phyloP scores from a whole-genome alignment of 1,140 invertebrate genomes.

The Cydia fagiglandana region DNA sequence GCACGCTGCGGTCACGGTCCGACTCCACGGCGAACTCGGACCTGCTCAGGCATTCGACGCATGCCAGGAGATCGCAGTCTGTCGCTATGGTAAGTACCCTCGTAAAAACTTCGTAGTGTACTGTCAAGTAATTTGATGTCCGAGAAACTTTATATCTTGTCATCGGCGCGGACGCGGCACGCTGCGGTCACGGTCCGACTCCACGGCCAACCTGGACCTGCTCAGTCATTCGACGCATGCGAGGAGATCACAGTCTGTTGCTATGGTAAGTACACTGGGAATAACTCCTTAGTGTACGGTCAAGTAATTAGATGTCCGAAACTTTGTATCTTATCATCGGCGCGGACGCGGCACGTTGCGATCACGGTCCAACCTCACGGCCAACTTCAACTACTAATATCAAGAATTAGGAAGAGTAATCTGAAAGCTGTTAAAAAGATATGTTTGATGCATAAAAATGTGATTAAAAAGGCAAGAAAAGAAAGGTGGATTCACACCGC shows the following conservation, averaged over 20 bases:
- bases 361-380: slow-evolving; percentile 71
- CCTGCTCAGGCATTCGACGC: slow-evolving; percentile 67
- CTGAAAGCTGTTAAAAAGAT: no score
- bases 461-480: no score
- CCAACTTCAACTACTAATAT: slow-evolving; percentile 52
- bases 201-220: slow-evolving; percentile 71
- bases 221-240: slow-evolving; percentile 69
- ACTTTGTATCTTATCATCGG: no score
- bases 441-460: no score
- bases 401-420: no score
- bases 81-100: slow-evolving; percentile 55
- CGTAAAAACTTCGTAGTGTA: background rate
- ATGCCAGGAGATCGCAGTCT: slow-evolving; percentile 62
- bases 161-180: no score
- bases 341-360: slow-evolving; percentile 62
- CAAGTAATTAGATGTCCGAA: no score
- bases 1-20: slow-evolving; percentile 31
- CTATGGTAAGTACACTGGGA: slow-evolving; percentile 35
- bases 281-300: no score
- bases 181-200: slow-evolving; percentile 40
- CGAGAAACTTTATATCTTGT: no score
- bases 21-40: slow-evolving; percentile 73
- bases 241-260: slow-evolving; percentile 63
- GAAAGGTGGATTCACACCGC: no score
- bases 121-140: no score